Conservation (phyloP, 2,888 invertebrate species). For the Dione vanillae region DNA sequence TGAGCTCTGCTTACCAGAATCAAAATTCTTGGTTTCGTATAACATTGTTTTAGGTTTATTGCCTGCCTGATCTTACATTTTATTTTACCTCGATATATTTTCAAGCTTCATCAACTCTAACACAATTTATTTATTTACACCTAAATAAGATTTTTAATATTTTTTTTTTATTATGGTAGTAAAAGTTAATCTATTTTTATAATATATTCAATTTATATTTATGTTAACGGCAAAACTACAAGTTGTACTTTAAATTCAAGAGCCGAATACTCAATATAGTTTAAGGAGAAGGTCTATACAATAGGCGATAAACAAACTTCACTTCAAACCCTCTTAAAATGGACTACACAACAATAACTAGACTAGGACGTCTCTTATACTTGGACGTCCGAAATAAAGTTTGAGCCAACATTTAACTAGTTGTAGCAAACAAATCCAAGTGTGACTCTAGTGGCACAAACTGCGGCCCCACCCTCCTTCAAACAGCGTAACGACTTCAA, state of each 20-base stretch:
- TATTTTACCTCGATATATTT: conserved; percentile 55
- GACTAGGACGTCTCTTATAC: conserved; percentile 67
- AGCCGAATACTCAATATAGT: conserved; percentile 29
- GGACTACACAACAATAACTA: conserved; percentile 70
- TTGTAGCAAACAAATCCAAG: conserved; percentile 76
- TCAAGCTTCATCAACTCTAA: conserved; percentile 30
- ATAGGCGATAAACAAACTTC: conserved; percentile 45
- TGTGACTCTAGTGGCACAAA: conserved; percentile 68
- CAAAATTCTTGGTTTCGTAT: conserved; percentile 80
- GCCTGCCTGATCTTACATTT: conserved; percentile 65
- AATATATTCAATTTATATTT: conserved; percentile 12
- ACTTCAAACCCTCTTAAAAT: conserved; percentile 45
- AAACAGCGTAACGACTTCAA: conserved; percentile 53
- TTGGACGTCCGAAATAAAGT: conserved; percentile 74
- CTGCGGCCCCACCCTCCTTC: conserved; percentile 57
- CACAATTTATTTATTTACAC: no score
- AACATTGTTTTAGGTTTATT: conserved; percentile 78
- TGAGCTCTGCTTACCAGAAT: conserved; percentile 76
- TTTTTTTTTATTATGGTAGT: no score
- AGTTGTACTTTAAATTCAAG: conserved; percentile 24
- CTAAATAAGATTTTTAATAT: no score
- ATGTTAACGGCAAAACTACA: not conserved
- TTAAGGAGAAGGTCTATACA: conserved; percentile 33
- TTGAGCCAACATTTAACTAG: conserved; percentile 80
- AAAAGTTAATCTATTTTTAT: conserved; percentile 33